Evolutionary conservation across 2,113 vertebrate genomes (phyloP), one percentile per base, ranked within the genome.

Genomic region (Vireo altiloquus): DNA sequence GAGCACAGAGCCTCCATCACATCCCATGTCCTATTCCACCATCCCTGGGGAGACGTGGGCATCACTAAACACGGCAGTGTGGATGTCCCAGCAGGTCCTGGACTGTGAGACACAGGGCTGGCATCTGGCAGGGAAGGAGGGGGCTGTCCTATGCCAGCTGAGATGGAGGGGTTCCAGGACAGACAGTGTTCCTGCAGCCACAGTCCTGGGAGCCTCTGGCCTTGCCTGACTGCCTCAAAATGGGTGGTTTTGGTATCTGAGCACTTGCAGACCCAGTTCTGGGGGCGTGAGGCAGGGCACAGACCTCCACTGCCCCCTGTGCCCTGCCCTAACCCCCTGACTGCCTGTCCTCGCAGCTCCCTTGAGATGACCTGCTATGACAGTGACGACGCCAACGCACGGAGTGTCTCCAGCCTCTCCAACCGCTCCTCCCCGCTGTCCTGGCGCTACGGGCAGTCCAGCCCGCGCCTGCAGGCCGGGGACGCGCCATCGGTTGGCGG

Each of bases 361-460:
- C 97, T 99, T 76, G 99, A 99, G 93, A 99, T 97, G 95, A 97
- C 97, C 52, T 99, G 98, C 97, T 99, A 99, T 1, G 99, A 99
- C 98, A 99, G 99, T 0, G 99, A 99, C 1, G 99, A 99, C 28
- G 98, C 99, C 83, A 99, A 99, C 53, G 95, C 99, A 4, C 98
- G 98, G 88, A 99, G 99, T 4, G 95, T 99, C 53, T 99, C 99
- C 95, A 99, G 99, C 89, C 96, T 99, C 24, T 99, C 99, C 69
- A 99, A 99, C 94, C 99, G 99, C 90, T 99, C 99, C 3, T 99
- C 99, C 3, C 99, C 99, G 0, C 96, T 99, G 42, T 99, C 99
- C 12, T 99, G 99, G 99, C 99, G 98, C 89, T 99, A 99, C 0
- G 99, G 99, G 76, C 99, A 99, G 94, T 98, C 99, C 19, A 99